These are phyloP conservation scores for Tanytarsus gracilentus DNA, from an alignment of 2,888 invertebrate genomes.

Conservation along the genomic window DNA sequence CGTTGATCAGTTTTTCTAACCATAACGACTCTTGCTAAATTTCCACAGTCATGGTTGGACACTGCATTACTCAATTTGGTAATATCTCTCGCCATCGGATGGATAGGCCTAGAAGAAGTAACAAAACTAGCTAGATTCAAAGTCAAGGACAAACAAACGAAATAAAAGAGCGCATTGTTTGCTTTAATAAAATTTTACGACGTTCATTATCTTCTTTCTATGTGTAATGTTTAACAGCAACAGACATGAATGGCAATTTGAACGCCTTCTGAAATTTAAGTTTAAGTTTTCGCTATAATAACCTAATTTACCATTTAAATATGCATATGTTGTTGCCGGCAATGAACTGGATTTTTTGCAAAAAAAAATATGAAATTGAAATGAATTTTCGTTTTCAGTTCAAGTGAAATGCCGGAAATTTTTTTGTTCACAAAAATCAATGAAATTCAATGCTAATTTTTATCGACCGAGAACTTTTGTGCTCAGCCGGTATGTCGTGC, in stretches of 20 bases:
- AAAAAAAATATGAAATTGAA: slow-evolving; percentile 10
- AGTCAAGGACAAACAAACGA: neutral
- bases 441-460: slow-evolving; percentile 10
- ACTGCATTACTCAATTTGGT: slow-evolving; percentile 35
- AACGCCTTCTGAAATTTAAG: too few relatives aligned
- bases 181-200: slow-evolving; percentile 5
- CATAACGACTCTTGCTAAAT: slow-evolving; percentile 55
- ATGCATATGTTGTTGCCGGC: too few relatives aligned
- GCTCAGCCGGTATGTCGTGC: neutral
- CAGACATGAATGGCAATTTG: neutral
- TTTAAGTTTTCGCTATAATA: too few relatives aligned
- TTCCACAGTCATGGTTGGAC: slow-evolving; percentile 42
- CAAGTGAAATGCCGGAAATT: neutral
- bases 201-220: too few relatives aligned
- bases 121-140: neutral
- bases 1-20: slow-evolving; percentile 59
- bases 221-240: too few relatives aligned
- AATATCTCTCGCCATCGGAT: slow-evolving; percentile 35
- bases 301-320: too few relatives aligned
- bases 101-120: slow-evolving; percentile 32
- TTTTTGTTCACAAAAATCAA: too few relatives aligned
- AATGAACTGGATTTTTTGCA: slow-evolving; percentile 12
- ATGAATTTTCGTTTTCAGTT: neutral
- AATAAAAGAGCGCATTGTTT: too few relatives aligned
- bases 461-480: neutral